Evolutionary conservation across 2,113 vertebrate genomes (phyloP).

Genomic region (Rhinogobius similis): DNA sequence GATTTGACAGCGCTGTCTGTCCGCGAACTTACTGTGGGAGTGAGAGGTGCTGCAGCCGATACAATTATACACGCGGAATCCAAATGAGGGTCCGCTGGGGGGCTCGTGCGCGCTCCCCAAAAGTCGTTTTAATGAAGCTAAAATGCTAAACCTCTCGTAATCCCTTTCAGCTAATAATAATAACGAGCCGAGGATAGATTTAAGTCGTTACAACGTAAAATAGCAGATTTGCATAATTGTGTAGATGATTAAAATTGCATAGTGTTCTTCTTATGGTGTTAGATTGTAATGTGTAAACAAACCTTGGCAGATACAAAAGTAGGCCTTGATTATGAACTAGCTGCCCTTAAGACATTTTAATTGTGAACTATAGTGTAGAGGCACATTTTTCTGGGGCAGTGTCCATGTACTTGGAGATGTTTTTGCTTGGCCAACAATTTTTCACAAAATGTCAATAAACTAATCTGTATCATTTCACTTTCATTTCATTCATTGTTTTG

Average conservation of each 20-base stretch:
- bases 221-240: background rate
- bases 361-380: too few species aligned
- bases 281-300: background rate
- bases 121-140: slow-evolving; percentile 52
- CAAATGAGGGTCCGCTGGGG: slow-evolving; percentile 46
- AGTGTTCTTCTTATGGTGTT: background rate
- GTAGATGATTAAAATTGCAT: background rate
- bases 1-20: slow-evolving; percentile 71
- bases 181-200: slow-evolving; percentile 17
- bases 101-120: slow-evolving; percentile 34
- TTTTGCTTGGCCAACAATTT: too few species aligned
- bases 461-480: too few species aligned
- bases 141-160: slow-evolving; percentile 37
- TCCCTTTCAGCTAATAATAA: slow-evolving; percentile 42
- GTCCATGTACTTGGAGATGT: too few species aligned
- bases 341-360: background rate
- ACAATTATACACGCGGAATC: slow-evolving; percentile 50
- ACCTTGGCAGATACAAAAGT: background rate
- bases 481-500: too few species aligned
- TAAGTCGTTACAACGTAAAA: slow-evolving; percentile 7
- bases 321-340: slow-evolving; percentile 1
- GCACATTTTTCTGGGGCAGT: too few species aligned
- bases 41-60: slow-evolving; percentile 17
- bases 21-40: slow-evolving; percentile 42
- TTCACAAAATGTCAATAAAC: too few species aligned